phyloP scores from a whole-genome alignment of 2,113 vertebrate species.

The Megaceryle torquata region DNA sequence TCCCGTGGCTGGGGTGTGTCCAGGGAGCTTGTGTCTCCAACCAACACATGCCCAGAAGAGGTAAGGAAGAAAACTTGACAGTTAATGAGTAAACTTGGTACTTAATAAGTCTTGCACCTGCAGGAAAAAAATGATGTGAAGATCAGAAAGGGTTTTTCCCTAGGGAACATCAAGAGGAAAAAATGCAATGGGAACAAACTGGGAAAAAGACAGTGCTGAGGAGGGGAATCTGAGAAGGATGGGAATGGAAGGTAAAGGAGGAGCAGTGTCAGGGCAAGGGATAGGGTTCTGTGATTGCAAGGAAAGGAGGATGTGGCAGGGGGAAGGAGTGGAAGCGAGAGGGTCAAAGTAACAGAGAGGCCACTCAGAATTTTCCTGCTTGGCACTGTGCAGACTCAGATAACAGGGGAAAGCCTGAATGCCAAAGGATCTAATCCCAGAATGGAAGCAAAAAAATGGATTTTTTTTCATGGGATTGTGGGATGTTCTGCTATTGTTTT shows the following conservation, averaged over 20 bases:
- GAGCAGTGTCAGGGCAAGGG: not conserved
- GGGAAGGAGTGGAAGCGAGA: not conserved
- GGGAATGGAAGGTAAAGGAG: not conserved
- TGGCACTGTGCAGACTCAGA: not conserved
- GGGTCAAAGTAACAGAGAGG: not conserved
- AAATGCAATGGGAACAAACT: not conserved
- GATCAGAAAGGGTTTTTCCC: not conserved
- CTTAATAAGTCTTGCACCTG: not conserved
- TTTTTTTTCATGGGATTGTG: not conserved
- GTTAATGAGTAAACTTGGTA: not conserved
- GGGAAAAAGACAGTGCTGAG: not conserved
- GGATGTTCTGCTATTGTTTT: not conserved
- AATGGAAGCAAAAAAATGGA: not conserved
- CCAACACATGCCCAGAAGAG: not conserved
- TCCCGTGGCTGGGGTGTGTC: not conserved
- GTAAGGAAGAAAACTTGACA: not conserved
- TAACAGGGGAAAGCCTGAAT: not conserved
- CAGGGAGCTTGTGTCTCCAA: not conserved
- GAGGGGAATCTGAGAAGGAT: not conserved
- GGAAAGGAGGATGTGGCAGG: not conserved
- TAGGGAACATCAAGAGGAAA: not conserved
- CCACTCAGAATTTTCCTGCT: not conserved
- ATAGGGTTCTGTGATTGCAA: not conserved
- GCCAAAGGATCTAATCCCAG: not conserved
- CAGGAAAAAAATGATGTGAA: not conserved